These are phyloP conservation scores for Amiota mariae DNA, from an alignment of 2,888 invertebrate species.

Conservation along the genomic window DNA sequence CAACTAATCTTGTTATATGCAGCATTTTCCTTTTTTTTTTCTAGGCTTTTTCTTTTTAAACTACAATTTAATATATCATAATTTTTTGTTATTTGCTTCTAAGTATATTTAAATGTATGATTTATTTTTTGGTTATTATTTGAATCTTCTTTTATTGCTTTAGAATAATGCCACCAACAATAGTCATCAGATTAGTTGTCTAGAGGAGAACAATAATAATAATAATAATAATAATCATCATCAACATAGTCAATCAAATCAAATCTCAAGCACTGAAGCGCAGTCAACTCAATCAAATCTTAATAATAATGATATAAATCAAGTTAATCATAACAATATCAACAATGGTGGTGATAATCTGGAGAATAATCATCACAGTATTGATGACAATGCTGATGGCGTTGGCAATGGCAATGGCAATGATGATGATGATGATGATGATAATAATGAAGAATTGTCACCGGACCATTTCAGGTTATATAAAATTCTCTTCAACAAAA, in stretches of 20 bases:
- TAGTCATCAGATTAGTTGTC: conserved; percentile 47
- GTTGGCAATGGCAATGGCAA: too few species aligned
- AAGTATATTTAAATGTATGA: neutral
- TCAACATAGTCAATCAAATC: neutral
- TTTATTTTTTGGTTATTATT: conserved; percentile 19
- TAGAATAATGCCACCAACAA: conserved; percentile 56
- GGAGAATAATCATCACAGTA: neutral
- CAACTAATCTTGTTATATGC: too few species aligned
- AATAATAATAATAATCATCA: neutral
- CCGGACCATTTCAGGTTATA: conserved; percentile 34
- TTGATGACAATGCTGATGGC: too few species aligned
- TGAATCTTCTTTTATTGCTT: conserved; percentile 22
- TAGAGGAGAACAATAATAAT: conserved; percentile 59
- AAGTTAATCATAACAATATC: conserved; percentile 27
- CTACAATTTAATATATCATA: conserved; percentile 2
- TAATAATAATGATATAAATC: conserved; percentile 25
- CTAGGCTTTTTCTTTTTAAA: conserved; percentile 20
- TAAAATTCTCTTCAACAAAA: neutral
- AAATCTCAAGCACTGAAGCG: conserved; percentile 53
- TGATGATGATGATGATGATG: too few species aligned
- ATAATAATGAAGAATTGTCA: too few species aligned
- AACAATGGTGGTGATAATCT: conserved; percentile 16
- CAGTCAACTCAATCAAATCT: conserved; percentile 41
- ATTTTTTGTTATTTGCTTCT: neutral
- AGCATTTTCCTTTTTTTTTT: neutral